Percentiles rank a stretch among this genome's conserved stretches.
These are phyloP conservation scores for Myxocyprinus asiaticus DNA, from an alignment of 2,113 vertebrate genomes.

Conservation along the genomic window DNA sequence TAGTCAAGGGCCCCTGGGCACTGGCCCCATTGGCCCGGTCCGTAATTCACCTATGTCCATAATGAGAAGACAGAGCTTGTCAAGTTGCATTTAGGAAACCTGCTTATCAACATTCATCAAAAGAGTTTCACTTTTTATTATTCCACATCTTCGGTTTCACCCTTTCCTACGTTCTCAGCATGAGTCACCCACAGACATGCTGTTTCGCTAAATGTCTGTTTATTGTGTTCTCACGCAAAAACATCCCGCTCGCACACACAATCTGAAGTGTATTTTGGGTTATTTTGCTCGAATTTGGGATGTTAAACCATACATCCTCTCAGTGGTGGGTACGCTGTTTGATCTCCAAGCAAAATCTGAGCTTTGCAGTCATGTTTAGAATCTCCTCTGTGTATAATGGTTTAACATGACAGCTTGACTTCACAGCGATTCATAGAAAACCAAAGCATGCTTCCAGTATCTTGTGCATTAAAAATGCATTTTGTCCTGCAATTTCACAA, in stretches of 20 bases:
- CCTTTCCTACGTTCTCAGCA: background rate
- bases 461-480: conserved; percentile 36
- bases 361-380: conserved; percentile 2
- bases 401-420: conserved; percentile 30
- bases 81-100: background rate
- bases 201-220: background rate
- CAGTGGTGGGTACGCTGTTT: background rate
- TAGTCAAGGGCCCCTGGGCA: no score
- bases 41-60: no score
- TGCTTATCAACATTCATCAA: conserved; percentile 17
- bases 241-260: background rate
- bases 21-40: no score
- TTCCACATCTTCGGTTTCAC: background rate
- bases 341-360: background rate
- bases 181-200: conserved; percentile 18
- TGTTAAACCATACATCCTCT: conserved; percentile 25
- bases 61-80: no score
- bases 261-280: conserved; percentile 2
- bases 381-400: conserved; percentile 17
- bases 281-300: conserved; percentile 7
- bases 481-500: conserved; percentile 11
- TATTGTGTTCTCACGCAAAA: background rate
- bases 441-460: conserved; percentile 31
- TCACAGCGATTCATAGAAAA: conserved; percentile 2
- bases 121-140: background rate